Evolutionary conservation across 2,113 vertebrate species (phyloP).

Genomic region (Fulmarus glacialis): DNA sequence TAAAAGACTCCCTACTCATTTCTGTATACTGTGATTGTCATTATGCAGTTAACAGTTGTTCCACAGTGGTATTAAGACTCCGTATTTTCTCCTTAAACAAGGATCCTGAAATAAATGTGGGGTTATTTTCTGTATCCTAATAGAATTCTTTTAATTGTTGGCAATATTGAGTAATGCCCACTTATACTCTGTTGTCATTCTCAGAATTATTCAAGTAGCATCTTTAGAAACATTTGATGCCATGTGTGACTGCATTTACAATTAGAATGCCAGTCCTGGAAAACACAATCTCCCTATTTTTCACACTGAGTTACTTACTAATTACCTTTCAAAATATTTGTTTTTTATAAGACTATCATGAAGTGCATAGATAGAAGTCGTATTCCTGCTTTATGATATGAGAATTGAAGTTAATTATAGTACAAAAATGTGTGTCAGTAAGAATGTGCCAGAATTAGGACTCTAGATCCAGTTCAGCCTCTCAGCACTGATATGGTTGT

Average conservation of each 20-base stretch:
- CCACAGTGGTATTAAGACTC: neutral
- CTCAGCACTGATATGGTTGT: neutral
- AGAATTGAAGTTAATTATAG: neutral
- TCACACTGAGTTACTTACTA: neutral
- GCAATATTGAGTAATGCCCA: neutral
- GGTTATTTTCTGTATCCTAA: neutral
- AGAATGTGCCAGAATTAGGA: neutral
- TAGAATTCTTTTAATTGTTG: neutral
- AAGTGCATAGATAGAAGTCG: neutral
- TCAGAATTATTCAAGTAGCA: neutral
- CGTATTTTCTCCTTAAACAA: neutral
- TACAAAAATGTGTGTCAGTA: neutral
- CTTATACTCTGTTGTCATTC: neutral
- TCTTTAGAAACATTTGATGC: constrained; percentile 23
- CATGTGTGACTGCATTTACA: neutral
- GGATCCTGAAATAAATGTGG: neutral
- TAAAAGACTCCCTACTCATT: neutral
- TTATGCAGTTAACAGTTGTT: neutral
- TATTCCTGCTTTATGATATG: neutral
- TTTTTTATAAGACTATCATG: neutral
- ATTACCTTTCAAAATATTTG: neutral
- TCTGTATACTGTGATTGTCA: neutral
- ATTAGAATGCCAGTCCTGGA: neutral
- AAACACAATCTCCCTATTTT: neutral
- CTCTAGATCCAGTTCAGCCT: neutral